Evolutionary conservation across 2,888 invertebrate species (phyloP), one percentile per base, ranked within the genome.

Genomic region (Rhamnusium bicolor): DNA sequence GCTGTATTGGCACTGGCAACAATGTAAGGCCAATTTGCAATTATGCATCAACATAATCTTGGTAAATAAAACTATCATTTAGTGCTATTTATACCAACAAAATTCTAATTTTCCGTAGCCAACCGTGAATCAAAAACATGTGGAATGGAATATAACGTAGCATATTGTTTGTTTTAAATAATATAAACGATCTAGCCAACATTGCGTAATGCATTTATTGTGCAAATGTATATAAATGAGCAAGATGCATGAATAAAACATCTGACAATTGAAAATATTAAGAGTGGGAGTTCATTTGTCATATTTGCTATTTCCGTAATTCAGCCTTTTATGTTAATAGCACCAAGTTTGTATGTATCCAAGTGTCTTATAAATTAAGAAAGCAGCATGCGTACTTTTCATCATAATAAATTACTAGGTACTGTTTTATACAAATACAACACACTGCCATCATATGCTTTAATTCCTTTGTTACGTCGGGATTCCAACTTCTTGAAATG

Each of bases 261-360:
- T 83, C 71, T 62, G 70, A 78, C 81, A 82, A 82, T 81, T 83
- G 80, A 81, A 83, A 80, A 82, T 83, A 81, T 81, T 81, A 80
- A 81, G 81, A 81, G 83, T 83, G 74, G 81, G 83, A 78, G 78
- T 77, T 79, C 82, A 81, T 81, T 82, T 78, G 78, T 79, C 80
- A 81, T 79, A 81, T 82, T 80, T 67, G 75, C 76, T 79, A 78
- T 82, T 81, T 81, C 79, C 81, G 81, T 82, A 81, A 81, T 81
- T 79, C 79, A 77, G 79, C 72, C 80, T 82, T 77, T 73, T 81
- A 79, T 80, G 78, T 78, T 79, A 80, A 81, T 77, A 72, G 73
- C 77, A 21, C 72, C 69, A 49, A 72, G 66, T 75, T 73, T 65
- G 76, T 70, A 76, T 72, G 72, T n/a, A 67, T 29, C 74, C 73